These are phyloP conservation scores for Nemurella pictetii DNA, from an alignment of 2,888 invertebrate species.

Conservation along the genomic window DNA sequence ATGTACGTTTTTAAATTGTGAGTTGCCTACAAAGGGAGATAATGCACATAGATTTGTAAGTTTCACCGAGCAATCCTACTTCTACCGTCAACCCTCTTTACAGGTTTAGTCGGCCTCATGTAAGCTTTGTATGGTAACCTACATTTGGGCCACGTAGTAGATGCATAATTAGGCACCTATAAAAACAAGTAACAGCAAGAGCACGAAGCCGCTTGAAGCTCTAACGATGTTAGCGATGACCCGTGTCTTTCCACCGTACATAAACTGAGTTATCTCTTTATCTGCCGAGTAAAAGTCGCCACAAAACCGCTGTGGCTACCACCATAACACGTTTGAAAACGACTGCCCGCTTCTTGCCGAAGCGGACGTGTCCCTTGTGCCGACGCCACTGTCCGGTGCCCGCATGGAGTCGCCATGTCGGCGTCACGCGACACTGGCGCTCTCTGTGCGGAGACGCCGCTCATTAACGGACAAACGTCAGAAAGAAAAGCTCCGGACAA, in stretches of 20 bases:
- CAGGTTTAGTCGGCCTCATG: too few species aligned
- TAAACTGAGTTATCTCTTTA: neutral
- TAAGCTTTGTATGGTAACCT: neutral
- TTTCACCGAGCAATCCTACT: too few species aligned
- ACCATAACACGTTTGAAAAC: neutral
- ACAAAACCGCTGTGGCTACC: neutral
- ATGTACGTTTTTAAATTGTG: too few species aligned
- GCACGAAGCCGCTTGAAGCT: neutral
- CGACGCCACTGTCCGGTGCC: neutral
- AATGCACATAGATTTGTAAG: too few species aligned
- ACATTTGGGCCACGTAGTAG: neutral
- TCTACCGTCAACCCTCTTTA: too few species aligned
- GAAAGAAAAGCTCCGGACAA: slow-evolving; percentile 11
- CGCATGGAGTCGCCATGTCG: neutral
- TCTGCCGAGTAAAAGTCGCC: neutral
- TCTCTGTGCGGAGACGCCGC: neutral
- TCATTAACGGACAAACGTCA: slow-evolving; percentile 1
- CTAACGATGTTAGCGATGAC: neutral
- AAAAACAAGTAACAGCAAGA: neutral
- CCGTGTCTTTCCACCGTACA: neutral
- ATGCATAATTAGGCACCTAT: neutral
- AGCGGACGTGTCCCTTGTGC: neutral
- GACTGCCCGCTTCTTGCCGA: neutral
- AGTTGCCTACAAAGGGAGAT: too few species aligned
- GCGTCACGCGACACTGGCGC: neutral